Evolutionary conservation across 2,113 vertebrate species (phyloP).

Genomic region (Circaetus gallicus): DNA sequence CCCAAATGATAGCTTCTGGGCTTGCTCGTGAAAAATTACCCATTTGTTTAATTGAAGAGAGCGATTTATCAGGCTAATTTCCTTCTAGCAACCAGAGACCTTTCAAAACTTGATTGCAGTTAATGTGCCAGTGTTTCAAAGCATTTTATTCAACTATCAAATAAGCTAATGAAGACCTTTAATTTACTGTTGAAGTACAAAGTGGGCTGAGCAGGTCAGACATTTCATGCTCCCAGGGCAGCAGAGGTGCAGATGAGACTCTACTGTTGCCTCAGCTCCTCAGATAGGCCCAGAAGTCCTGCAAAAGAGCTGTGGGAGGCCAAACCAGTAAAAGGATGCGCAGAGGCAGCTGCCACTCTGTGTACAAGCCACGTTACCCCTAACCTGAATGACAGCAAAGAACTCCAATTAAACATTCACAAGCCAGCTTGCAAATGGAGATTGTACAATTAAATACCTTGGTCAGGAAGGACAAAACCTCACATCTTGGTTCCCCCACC

Average conservation of each 20-base stretch:
- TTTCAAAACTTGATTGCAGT: constrained; percentile 54
- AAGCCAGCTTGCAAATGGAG: neutral
- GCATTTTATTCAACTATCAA: constrained; percentile 44
- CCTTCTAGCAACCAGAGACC: constrained; percentile 56
- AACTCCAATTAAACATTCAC: neutral
- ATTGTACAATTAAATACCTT: neutral
- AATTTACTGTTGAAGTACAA: constrained; percentile 38
- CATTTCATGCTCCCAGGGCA: neutral
- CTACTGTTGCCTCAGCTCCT: neutral
- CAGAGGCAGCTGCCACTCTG: neutral
- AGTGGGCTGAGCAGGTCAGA: neutral
- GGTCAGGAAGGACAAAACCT: neutral
- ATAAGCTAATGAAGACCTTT: constrained; percentile 46
- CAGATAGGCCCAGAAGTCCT: neutral
- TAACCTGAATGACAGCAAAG: neutral
- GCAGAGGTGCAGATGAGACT: neutral
- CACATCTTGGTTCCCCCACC: too few relatives aligned
- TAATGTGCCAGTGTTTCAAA: constrained; percentile 29
- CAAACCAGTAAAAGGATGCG: neutral
- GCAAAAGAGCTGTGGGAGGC: neutral
- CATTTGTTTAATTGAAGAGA: constrained; percentile 41
- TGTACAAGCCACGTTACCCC: neutral
- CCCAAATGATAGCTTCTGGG: neutral
- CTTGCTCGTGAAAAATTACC: constrained; percentile 14
- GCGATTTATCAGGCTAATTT: constrained; percentile 4